These are phyloP conservation scores for Phyllostomus discolor DNA, from an alignment of 2,113 vertebrate species.

Conservation along the genomic window DNA sequence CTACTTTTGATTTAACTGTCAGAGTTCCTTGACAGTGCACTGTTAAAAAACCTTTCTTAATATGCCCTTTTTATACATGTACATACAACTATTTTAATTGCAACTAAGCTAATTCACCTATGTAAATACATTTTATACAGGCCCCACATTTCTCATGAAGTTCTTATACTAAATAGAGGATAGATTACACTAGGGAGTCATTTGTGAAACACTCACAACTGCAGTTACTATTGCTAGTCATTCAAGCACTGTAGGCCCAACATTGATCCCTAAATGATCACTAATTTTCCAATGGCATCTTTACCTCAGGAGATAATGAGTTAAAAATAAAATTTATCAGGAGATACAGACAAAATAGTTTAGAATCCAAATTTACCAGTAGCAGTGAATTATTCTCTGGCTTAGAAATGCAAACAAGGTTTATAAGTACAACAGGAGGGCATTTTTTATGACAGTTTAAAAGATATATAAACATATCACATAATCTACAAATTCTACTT, in stretches of 20 bases:
- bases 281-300: neutral
- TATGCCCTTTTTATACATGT: neutral
- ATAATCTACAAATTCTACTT: neutral
- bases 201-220: neutral
- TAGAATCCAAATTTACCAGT: neutral
- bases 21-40: accelerated
- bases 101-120: neutral
- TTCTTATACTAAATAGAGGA: neutral
- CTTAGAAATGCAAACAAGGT: neutral
- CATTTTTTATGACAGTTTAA: neutral
- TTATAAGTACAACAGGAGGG: neutral
- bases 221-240: neutral
- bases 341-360: neutral
- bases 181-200: neutral
- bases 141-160: neutral
- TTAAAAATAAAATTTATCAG: neutral
- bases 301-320: neutral
- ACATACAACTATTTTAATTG: neutral
- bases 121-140: neutral
- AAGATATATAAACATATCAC: neutral
- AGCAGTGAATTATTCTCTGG: neutral
- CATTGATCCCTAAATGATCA: neutral
- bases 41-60: neutral
- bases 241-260: neutral
- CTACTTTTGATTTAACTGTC: neutral